Evolutionary conservation across 2,797 vertebrate genomes (phyloP).

Genomic region (Otolemur crassicaudatus): DNA sequence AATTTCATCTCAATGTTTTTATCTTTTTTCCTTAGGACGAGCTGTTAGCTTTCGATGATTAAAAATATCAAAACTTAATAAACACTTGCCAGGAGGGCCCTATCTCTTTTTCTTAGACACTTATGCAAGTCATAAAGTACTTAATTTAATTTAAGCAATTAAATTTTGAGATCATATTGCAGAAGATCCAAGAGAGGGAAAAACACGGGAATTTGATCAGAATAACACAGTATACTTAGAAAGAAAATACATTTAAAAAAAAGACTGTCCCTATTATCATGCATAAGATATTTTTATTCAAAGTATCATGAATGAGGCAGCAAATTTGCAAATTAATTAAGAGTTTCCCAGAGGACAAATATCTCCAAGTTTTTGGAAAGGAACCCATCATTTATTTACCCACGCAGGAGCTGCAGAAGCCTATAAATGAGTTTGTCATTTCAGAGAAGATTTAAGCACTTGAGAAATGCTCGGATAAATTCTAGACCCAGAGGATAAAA

Average conservation of each 20-base stretch:
- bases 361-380: neutral
- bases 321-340: slow-evolving; percentile 55
- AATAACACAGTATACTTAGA: neutral
- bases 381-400: neutral
- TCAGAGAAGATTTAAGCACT: neutral
- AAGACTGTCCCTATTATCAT: neutral
- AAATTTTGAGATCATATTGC: slow-evolving; percentile 21
- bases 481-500: neutral
- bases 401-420: neutral
- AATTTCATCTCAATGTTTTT: neutral
- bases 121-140: slow-evolving; percentile 32
- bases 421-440: neutral
- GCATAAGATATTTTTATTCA: slow-evolving; percentile 46
- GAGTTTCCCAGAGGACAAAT: slow-evolving; percentile 40
- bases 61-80: slow-evolving; percentile 55
- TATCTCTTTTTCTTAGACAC: neutral
- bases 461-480: slow-evolving; percentile 37
- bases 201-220: neutral
- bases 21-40: neutral
- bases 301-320: slow-evolving; percentile 33
- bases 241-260: neutral
- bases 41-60: neutral
- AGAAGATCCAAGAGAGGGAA: neutral
- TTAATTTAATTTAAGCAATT: slow-evolving; percentile 59
- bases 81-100: neutral